Evolutionary conservation across 2,797 vertebrate genomes (phyloP).

Genomic region (Danionella dracula): DNA sequence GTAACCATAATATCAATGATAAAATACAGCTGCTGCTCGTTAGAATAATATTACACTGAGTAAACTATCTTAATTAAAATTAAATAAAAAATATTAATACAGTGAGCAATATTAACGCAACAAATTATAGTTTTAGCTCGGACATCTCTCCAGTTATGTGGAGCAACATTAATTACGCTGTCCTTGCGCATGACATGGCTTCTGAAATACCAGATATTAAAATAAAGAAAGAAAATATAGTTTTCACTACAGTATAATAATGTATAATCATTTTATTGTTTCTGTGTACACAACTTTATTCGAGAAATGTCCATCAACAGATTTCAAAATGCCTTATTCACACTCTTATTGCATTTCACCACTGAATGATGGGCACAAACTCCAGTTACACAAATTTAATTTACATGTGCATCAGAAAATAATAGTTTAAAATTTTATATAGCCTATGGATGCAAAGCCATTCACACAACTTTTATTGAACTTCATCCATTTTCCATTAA

Average conservation of each 20-base stretch:
- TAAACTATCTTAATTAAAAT: too few relatives aligned
- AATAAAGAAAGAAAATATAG: too few relatives aligned
- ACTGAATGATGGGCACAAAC: background rate
- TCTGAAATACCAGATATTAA: too few relatives aligned
- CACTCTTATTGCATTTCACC: constrained; percentile 22
- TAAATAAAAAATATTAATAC: too few relatives aligned
- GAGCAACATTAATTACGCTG: too few relatives aligned
- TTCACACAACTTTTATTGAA: constrained; percentile 1
- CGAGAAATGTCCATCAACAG: constrained; percentile 4
- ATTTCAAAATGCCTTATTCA: constrained; percentile 1
- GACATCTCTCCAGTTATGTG: too few relatives aligned
- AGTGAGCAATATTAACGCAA: too few relatives aligned
- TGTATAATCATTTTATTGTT: background rate
- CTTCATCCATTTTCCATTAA: background rate
- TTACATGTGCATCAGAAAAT: background rate
- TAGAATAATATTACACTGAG: too few relatives aligned
- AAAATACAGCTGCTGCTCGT: too few relatives aligned
- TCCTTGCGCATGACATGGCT: too few relatives aligned
- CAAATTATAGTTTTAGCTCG: too few relatives aligned
- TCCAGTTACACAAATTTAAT: background rate
- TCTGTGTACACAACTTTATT: constrained; percentile 3
- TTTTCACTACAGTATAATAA: background rate
- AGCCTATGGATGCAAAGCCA: background rate
- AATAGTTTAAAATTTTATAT: background rate
- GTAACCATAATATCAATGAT: too few relatives aligned